These are phyloP conservation scores for Oegoconia quadripuncta DNA, from an alignment of 2,888 invertebrate species.

Conservation along the genomic window DNA sequence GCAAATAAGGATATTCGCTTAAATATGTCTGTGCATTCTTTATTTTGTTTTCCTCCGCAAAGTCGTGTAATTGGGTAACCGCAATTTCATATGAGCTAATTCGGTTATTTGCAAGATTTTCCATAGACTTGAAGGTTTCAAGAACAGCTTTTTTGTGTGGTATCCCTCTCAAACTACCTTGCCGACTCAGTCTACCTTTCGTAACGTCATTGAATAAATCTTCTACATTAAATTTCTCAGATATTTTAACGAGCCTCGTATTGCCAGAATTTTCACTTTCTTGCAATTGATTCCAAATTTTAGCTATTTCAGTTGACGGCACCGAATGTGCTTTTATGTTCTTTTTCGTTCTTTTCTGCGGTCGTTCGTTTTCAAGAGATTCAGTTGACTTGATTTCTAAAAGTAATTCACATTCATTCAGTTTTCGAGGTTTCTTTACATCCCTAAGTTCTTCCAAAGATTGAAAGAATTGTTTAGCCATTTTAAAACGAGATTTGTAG, in stretches of 20 bases:
- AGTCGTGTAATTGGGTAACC: slow-evolving; percentile 51
- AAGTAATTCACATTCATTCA: slow-evolving; percentile 63
- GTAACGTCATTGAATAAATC: slow-evolving; percentile 72
- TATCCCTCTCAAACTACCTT: slow-evolving; percentile 74
- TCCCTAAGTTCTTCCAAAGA: slow-evolving; percentile 65
- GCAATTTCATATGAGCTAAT: slow-evolving; percentile 64
- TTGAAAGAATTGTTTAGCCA: slow-evolving; percentile 71
- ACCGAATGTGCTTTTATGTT: slow-evolving; percentile 61
- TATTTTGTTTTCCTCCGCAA: slow-evolving; percentile 51
- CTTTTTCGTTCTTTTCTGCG: slow-evolving; percentile 47
- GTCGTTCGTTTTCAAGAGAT: slow-evolving; percentile 53
- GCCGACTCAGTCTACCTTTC: slow-evolving; percentile 65
- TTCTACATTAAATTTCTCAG: slow-evolving; percentile 74
- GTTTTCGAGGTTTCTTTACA: slow-evolving; percentile 46
- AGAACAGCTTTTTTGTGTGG: slow-evolving; percentile 76
- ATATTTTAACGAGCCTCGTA: slow-evolving; percentile 63
- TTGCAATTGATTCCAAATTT: slow-evolving; percentile 59
- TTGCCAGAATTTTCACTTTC: slow-evolving; percentile 31
- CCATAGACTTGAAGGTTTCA: slow-evolving; percentile 74
- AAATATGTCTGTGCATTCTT: slow-evolving; percentile 68
- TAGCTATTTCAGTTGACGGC: slow-evolving; percentile 68
- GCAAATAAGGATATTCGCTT: slow-evolving; percentile 70
- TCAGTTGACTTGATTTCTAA: slow-evolving; percentile 51
- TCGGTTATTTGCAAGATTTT: slow-evolving; percentile 56
- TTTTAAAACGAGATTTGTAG: slow-evolving; percentile 69